phyloP scores from a whole-genome alignment of 2,888 invertebrate genomes.

The Timandra comae region DNA sequence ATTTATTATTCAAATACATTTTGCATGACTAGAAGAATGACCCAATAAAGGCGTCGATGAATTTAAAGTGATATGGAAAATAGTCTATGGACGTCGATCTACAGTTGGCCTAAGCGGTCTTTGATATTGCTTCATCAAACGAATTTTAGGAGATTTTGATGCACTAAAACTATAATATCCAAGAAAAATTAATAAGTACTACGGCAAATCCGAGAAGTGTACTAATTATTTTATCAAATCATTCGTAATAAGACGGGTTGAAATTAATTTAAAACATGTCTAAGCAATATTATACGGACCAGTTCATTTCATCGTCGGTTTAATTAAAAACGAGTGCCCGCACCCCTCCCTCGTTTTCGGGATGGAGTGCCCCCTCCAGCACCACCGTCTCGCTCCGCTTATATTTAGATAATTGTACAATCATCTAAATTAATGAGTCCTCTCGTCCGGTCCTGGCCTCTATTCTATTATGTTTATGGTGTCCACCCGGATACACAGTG shows the following conservation, averaged over 20 bases:
- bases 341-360: slow-evolving; percentile 70
- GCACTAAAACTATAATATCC: too few species aligned
- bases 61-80: too few species aligned
- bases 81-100: too few species aligned
- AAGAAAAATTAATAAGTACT: background rate
- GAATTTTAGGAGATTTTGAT: too few species aligned
- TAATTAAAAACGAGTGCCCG: slow-evolving; percentile 77
- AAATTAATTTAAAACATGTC: slow-evolving; percentile 76
- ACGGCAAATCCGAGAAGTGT: slow-evolving; percentile 3
- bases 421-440: slow-evolving; percentile 77
- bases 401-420: slow-evolving; percentile 78
- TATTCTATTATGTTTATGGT: slow-evolving; percentile 67
- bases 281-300: slow-evolving; percentile 76
- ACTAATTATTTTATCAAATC: slow-evolving; percentile 43
- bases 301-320: slow-evolving; percentile 76
- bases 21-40: too few species aligned
- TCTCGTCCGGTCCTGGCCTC: slow-evolving; percentile 71
- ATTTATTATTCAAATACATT: too few species aligned
- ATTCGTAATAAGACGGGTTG: slow-evolving; percentile 58
- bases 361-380: slow-evolving; percentile 62
- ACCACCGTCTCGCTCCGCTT: slow-evolving; percentile 71
- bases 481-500: slow-evolving; percentile 54
- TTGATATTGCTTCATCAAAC: too few species aligned
- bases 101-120: too few species aligned
- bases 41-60: too few species aligned